Evolutionary conservation across 2,888 invertebrate genomes (phyloP).

Genomic region (Machimus rusticus): DNA sequence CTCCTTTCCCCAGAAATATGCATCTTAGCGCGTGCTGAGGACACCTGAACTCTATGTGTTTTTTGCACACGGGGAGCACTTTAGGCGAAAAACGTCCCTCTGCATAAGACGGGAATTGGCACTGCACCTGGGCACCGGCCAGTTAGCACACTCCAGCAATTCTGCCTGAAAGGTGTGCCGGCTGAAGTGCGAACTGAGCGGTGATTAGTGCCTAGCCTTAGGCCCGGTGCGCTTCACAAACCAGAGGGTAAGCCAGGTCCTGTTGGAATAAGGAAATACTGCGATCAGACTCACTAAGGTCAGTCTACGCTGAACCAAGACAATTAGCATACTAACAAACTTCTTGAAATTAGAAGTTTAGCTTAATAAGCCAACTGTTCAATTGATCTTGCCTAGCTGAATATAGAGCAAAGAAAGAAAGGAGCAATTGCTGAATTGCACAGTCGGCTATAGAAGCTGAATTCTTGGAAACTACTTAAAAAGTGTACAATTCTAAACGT

Average conservation of each 20-base stretch:
- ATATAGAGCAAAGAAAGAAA: too few species aligned
- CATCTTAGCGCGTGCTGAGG: conserved; percentile 19
- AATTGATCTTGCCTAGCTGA: too few species aligned
- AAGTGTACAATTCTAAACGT: too few species aligned
- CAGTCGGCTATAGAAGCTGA: too few species aligned
- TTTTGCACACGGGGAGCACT: neutral
- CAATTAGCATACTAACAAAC: neutral
- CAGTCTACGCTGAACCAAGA: neutral
- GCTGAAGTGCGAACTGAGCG: neutral
- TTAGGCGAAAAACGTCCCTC: neutral
- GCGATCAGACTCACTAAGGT: neutral
- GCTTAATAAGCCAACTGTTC: too few species aligned
- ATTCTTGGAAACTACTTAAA: too few species aligned
- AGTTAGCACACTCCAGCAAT: neutral
- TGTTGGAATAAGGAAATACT: neutral
- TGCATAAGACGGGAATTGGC: neutral
- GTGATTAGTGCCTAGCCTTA: neutral
- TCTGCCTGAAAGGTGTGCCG: neutral
- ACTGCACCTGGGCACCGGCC: neutral
- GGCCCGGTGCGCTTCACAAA: neutral
- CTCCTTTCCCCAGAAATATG: neutral
- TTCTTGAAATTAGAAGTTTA: too few species aligned
- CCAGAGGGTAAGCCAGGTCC: neutral
- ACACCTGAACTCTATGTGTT: neutral
- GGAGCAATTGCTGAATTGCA: too few species aligned